phyloP scores from a whole-genome alignment of 2,113 vertebrate species.

The Tylochromis polylepis region DNA sequence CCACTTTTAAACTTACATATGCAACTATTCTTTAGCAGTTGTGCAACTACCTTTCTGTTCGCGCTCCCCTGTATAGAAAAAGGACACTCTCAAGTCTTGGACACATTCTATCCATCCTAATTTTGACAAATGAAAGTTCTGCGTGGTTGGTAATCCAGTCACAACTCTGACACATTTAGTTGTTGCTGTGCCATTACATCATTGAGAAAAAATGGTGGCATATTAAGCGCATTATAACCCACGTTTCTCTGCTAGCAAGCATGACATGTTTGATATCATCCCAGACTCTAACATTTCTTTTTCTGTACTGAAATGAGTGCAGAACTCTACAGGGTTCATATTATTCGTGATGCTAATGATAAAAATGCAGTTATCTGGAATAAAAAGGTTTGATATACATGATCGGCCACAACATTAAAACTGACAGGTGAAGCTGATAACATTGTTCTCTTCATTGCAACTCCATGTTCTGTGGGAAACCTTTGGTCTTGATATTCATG shows the following conservation, averaged over 20 bases:
- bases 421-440: background rate
- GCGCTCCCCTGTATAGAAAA: background rate
- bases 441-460: background rate
- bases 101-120: background rate
- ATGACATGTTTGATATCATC: background rate
- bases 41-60: background rate
- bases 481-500: background rate
- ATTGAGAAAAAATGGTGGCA: conserved; percentile 2
- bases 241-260: background rate
- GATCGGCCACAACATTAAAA: background rate
- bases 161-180: background rate
- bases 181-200: conserved; percentile 36
- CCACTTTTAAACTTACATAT: background rate
- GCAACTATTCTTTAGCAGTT: background rate
- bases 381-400: background rate
- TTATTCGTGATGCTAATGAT: background rate
- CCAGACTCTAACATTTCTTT: background rate
- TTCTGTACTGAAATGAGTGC: background rate
- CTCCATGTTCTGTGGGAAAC: background rate
- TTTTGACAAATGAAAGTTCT: background rate
- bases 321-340: background rate
- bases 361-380: background rate
- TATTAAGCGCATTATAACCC: conserved; percentile 13
- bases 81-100: background rate
- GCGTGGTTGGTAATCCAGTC: background rate